A percentile compares a stretch with the other conserved stretches of the same genome.
These are phyloP conservation scores for Allygus modestus DNA, from an alignment of 2,888 invertebrate genomes.

Conservation along the genomic window DNA sequence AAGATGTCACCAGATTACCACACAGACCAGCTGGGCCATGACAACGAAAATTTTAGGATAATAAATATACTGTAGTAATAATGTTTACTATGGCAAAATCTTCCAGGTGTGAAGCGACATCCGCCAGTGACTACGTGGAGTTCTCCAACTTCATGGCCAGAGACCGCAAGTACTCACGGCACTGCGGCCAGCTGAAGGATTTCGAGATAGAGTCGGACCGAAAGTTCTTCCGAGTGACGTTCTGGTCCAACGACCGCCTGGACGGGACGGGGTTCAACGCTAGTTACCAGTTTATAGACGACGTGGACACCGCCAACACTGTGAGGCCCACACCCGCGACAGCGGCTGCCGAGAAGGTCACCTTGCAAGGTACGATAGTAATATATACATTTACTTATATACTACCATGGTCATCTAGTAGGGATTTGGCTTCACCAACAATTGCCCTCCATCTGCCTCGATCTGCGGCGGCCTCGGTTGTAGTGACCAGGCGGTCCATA, in stretches of 20 bases:
- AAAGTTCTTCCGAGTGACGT: slow-evolving; percentile 96
- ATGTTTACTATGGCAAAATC: too few relatives aligned
- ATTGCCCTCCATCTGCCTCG: too few relatives aligned
- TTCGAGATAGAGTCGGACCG: slow-evolving; percentile 92
- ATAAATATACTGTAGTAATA: too few relatives aligned
- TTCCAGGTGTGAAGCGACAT: slow-evolving; percentile 90
- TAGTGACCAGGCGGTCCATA: too few relatives aligned
- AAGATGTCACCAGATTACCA: too few relatives aligned
- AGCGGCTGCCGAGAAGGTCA: not conserved
- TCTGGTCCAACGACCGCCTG: slow-evolving; percentile 94
- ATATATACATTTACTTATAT: too few relatives aligned
- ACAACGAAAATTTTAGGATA: too few relatives aligned
- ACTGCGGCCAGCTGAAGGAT: slow-evolving; percentile 91
- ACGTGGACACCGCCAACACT: slow-evolving; percentile 74
- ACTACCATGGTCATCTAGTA: too few relatives aligned
- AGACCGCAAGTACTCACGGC: slow-evolving; percentile 92
- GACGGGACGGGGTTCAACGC: slow-evolving; percentile 97
- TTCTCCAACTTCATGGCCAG: slow-evolving; percentile 96
- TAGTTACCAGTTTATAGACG: slow-evolving; percentile 90
- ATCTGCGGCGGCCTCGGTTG: too few relatives aligned
- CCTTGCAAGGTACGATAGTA: not conserved
- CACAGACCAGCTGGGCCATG: too few relatives aligned
- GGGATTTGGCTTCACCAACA: too few relatives aligned
- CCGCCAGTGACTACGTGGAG: slow-evolving; percentile 97
- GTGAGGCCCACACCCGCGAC: slow-evolving; percentile 62